Evolutionary conservation across 2,113 vertebrate genomes (phyloP).

Genomic region (Aegotheles bennettii): DNA sequence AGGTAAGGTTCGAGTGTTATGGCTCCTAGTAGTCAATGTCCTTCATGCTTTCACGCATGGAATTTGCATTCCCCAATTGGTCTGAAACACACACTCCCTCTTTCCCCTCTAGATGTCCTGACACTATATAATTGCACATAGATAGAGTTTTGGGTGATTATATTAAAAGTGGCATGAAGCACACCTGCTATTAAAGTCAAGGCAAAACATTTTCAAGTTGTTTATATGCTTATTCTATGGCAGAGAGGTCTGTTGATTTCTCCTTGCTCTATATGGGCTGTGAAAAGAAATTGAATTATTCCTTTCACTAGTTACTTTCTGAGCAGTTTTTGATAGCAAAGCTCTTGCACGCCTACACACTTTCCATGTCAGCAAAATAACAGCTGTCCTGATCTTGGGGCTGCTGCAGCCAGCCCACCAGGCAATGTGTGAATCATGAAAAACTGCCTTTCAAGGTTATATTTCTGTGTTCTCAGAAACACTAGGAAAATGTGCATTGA

Average conservation of each 20-base stretch:
- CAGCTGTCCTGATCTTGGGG: background rate
- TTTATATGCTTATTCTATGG: background rate
- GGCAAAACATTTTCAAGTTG: background rate
- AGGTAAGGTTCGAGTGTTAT: background rate
- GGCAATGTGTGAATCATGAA: background rate
- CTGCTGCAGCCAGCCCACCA: background rate
- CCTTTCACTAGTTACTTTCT: background rate
- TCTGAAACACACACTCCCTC: background rate
- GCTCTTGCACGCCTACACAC: background rate
- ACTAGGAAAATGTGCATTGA: background rate
- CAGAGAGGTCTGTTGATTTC: background rate
- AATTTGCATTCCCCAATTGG: background rate
- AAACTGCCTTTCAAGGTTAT: conserved; percentile 3
- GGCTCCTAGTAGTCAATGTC: background rate
- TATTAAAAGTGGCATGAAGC: background rate
- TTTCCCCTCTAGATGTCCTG: background rate
- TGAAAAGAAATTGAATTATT: background rate
- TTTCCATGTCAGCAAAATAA: background rate
- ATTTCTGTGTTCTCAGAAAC: background rate
- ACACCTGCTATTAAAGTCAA: background rate
- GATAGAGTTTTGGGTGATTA: background rate
- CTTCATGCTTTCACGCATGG: background rate
- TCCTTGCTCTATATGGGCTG: background rate
- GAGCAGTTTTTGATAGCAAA: background rate
- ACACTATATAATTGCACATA: background rate